Evolutionary conservation across 2,888 invertebrate species (phyloP).

Genomic region (Rotaria socialis): DNA sequence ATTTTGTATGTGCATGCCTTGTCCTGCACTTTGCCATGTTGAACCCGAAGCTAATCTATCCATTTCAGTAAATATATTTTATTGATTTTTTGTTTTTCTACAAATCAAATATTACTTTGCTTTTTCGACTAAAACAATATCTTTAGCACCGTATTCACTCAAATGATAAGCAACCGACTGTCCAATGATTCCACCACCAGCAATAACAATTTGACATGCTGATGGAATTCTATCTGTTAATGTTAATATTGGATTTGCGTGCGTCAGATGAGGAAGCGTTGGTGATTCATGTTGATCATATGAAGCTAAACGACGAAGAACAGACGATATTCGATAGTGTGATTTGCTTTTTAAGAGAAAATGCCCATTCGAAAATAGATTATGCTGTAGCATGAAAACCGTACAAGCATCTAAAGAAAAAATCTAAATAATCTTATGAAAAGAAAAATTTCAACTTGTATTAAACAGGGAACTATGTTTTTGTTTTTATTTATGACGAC

Average conservation of each 20-base stretch:
- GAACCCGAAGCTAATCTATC: constrained; percentile 56
- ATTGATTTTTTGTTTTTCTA: background rate
- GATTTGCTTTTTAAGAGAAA: background rate
- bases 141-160: constrained; percentile 72
- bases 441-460: background rate
- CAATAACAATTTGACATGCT: constrained; percentile 65
- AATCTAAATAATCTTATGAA: background rate
- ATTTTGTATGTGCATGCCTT: constrained; percentile 53
- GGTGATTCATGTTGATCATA: constrained; percentile 37
- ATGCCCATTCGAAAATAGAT: background rate
- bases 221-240: constrained; percentile 11
- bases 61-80: background rate
- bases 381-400: background rate
- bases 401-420: background rate
- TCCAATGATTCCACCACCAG: constrained; percentile 86
- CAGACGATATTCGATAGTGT: background rate
- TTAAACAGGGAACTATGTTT: background rate
- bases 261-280: background rate
- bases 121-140: constrained; percentile 71
- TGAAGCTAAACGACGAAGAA: constrained; percentile 23
- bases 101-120: background rate
- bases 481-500: background rate
- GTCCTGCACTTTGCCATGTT: constrained; percentile 57
- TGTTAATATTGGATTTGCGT: background rate
- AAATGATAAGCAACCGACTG: constrained; percentile 85